Evolutionary conservation across 1,140 invertebrate genomes (phyloP).

Genomic region (Fragariocoptes setiger): DNA sequence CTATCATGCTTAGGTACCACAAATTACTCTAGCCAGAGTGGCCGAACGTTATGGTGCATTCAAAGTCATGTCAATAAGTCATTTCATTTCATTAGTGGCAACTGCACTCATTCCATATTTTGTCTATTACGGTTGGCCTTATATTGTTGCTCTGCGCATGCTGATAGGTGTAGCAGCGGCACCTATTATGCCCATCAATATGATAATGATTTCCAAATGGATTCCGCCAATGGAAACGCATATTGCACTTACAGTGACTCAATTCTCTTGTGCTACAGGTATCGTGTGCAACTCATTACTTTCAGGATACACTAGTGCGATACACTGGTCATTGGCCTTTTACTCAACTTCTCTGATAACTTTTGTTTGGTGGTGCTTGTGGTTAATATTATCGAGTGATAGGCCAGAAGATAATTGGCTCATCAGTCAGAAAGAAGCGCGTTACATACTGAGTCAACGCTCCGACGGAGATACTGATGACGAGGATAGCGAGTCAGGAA

Average conservation of each 20-base stretch:
- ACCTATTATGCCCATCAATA: neutral
- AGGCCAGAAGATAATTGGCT: neutral
- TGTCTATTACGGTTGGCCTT: neutral
- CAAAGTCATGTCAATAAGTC: neutral
- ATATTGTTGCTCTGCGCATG: neutral
- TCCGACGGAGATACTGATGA: neutral
- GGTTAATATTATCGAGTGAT: neutral
- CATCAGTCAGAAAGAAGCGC: neutral
- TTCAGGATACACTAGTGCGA: neutral
- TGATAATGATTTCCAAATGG: neutral
- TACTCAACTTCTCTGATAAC: neutral
- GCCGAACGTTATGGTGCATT: neutral
- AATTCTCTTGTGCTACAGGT: neutral
- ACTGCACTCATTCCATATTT: neutral
- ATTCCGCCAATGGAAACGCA: neutral
- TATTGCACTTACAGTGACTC: neutral
- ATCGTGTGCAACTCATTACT: neutral
- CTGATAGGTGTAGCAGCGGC: neutral
- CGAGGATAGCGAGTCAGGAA: neutral
- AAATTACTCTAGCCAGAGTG: neutral
- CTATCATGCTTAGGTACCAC: neutral
- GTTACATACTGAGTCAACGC: neutral
- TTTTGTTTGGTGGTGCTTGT: neutral
- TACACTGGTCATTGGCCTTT: neutral
- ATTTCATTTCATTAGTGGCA: neutral